phyloP scores from a whole-genome alignment of 2,797 vertebrate species.

The Loris lydekkerianus region DNA sequence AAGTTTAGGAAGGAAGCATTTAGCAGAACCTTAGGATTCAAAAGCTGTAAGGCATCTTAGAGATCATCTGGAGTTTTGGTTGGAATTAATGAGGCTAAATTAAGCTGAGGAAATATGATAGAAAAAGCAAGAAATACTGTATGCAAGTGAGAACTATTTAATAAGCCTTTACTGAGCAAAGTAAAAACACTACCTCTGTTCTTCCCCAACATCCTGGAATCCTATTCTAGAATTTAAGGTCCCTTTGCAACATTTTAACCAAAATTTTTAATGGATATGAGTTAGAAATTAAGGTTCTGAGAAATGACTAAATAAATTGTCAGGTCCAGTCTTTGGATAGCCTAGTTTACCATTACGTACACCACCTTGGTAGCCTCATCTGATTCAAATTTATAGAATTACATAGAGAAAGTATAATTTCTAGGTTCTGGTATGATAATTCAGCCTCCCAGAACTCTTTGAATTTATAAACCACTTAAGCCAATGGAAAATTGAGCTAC shows the following conservation, averaged over 20 bases:
- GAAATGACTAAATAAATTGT: background rate
- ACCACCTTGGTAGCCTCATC: background rate
- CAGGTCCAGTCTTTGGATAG: background rate
- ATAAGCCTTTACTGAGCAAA: constrained; percentile 29
- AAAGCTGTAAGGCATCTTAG: constrained; percentile 44
- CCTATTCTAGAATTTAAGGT: background rate
- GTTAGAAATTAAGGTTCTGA: background rate
- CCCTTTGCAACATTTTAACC: background rate
- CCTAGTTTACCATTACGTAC: background rate
- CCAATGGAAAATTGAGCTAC: background rate
- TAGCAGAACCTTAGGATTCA: constrained; percentile 71
- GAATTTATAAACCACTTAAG: constrained; percentile 9
- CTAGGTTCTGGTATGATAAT: background rate
- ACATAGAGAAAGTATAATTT: background rate
- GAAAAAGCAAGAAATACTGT: constrained; percentile 54
- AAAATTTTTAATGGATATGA: background rate
- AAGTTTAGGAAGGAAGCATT: constrained; percentile 72
- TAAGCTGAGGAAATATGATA: constrained; percentile 61
- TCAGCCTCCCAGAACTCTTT: background rate
- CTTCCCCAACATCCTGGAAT: background rate
- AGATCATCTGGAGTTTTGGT: constrained; percentile 73
- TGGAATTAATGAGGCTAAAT: constrained; percentile 82
- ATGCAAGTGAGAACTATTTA: constrained; percentile 50
- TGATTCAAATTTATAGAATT: background rate
- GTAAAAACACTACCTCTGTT: background rate